phyloP scores from a whole-genome alignment of 2,888 invertebrate genomes.

The Himalopsyche japonica region DNA sequence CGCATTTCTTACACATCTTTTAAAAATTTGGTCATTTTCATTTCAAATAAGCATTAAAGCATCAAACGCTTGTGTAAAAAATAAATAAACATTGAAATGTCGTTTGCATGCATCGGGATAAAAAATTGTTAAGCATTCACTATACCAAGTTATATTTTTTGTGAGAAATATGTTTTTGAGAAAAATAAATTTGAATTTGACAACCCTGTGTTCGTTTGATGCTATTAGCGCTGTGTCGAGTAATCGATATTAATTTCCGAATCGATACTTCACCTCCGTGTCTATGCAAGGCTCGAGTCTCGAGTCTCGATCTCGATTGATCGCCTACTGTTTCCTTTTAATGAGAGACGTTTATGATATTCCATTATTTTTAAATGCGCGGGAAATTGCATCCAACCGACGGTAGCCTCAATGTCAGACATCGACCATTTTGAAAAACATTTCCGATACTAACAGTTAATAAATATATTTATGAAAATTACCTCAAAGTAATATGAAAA shows the following conservation, averaged over 20 bases:
- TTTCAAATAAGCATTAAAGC: no score
- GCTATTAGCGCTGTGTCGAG: slow-evolving; percentile 20
- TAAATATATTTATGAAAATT: background rate
- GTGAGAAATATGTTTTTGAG: no score
- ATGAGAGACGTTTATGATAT: slow-evolving; percentile 17
- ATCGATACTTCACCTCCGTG: slow-evolving; percentile 16
- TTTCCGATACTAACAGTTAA: background rate
- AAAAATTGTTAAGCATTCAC: no score
- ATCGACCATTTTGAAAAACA: background rate
- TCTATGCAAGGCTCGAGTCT: background rate
- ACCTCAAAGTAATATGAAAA: no score
- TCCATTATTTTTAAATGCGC: slow-evolving; percentile 35
- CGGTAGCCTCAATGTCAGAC: background rate
- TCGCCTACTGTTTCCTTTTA: slow-evolving; percentile 2
- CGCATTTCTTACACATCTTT: no score
- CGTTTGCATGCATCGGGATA: no score
- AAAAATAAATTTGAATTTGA: background rate
- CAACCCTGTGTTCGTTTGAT: background rate
- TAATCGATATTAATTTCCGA: slow-evolving; percentile 31
- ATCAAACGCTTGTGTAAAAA: no score
- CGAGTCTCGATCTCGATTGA: background rate
- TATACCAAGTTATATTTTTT: no score
- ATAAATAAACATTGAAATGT: no score
- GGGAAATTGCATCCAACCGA: slow-evolving; percentile 15
- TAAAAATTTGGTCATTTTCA: no score